Evolutionary conservation across 2,888 invertebrate species (phyloP).

Genomic region (Netelia virgata): DNA sequence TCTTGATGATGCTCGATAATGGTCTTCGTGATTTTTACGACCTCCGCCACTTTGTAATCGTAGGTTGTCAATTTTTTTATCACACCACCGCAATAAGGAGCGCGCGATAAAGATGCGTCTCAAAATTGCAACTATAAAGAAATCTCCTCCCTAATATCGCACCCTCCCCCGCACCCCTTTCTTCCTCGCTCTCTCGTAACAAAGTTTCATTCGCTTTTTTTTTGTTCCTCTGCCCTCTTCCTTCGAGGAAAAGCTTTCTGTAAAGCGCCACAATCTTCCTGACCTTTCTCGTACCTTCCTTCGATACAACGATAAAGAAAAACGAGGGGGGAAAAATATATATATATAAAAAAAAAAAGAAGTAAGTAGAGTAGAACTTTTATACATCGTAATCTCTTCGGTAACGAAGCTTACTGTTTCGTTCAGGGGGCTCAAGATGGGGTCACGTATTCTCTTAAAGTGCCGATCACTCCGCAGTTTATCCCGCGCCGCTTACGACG

Average conservation of each 20-base stretch:
- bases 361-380: not conserved
- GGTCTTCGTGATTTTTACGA: not conserved
- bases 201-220: not conserved
- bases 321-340: not conserved
- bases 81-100: not conserved
- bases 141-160: not conserved
- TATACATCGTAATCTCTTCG: slow-evolving; percentile 16
- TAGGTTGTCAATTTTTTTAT: not conserved
- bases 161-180: not conserved
- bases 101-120: not conserved
- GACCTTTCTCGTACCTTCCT: not conserved
- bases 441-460: slow-evolving; percentile 5
- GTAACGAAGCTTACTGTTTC: slow-evolving; percentile 22
- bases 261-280: not conserved
- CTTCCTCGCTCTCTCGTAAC: not conserved
- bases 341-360: not conserved
- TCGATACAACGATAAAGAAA: slow-evolving; percentile 2
- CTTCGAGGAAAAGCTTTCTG: no score
- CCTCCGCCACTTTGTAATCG: not conserved
- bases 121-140: slow-evolving; percentile 11
- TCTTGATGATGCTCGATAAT: not conserved
- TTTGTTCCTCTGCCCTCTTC: not conserved
- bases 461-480: slow-evolving; percentile 5
- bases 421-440: not conserved
- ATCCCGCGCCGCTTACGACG: not conserved